phyloP scores from a whole-genome alignment of 2,888 invertebrate genomes.

The Thereva unica region DNA sequence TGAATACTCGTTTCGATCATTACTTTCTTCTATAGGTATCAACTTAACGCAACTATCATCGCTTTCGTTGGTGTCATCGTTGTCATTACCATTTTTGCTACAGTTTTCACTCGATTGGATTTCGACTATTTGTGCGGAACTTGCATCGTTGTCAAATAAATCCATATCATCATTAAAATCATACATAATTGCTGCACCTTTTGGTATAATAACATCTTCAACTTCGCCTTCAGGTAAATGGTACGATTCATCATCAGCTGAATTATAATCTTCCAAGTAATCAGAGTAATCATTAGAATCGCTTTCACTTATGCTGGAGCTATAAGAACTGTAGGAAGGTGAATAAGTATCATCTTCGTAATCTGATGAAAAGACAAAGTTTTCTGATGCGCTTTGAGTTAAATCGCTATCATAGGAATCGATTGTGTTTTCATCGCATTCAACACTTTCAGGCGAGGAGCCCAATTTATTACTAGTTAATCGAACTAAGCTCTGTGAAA shows the following conservation, averaged over 20 bases:
- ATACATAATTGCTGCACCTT: slow-evolving; percentile 47
- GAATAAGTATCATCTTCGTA: not conserved
- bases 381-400: not conserved
- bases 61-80: slow-evolving; percentile 27
- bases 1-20: not conserved
- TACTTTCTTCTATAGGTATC: slow-evolving; percentile 31
- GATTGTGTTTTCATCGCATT: not conserved
- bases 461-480: not conserved
- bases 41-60: slow-evolving; percentile 44
- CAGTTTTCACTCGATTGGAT: slow-evolving; percentile 31
- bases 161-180: slow-evolving; percentile 44
- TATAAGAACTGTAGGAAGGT: slow-evolving; percentile 1
- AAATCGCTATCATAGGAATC: not conserved
- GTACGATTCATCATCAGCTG: slow-evolving; percentile 22
- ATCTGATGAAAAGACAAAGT: not conserved
- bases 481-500: too few species aligned
- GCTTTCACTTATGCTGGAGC: not conserved
- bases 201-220: slow-evolving; percentile 49
- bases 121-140: slow-evolving; percentile 48
- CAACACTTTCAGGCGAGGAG: not conserved
- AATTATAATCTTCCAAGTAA: not conserved
- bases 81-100: not conserved
- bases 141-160: slow-evolving; percentile 45
- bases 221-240: slow-evolving; percentile 44
- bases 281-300: not conserved